Evolutionary conservation across 2,797 vertebrate genomes (phyloP), one percentile per base, ranked within the genome.

Genomic region (Falco biarmicus): DNA sequence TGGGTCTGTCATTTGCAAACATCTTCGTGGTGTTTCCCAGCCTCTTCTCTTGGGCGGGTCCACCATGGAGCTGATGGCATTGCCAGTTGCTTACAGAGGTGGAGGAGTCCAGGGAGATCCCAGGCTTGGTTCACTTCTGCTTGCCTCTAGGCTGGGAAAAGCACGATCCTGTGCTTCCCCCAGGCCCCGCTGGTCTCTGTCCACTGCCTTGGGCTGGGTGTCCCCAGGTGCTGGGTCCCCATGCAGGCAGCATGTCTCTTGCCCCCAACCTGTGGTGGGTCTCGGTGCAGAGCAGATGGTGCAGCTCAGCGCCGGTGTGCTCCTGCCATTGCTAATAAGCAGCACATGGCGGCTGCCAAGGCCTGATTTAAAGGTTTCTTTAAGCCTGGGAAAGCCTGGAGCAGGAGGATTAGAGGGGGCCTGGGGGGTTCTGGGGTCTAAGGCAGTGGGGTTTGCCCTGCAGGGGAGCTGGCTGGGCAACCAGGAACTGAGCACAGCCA

Each of bases 321-420:
- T 92, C 73, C 95, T 81, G 85, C 80, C 87, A 83, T 53, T 83
- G 51, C 91, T 95, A 94, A 96, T 89, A 57, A 96, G 87, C 85
- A 93, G 70, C 93, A 94, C 73, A 32, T 60, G 83, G 64, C 7
- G 13, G 63, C 85, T 94, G 89, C 87, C 83, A 51, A 17, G 57
- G 31, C 79, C 89, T 70, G 29, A 78, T 84, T 89, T 81, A 85
- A 88, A 93, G 84, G 84, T 81, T 91, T 91, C 53, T 47, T 61
- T 95, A 93, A 95, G 91, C 87, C 79, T 76, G 83, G 75, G 75
- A 84, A 94, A 91, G 64, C 31, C 86, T 82, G 78, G 19, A 89
- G 75, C 73, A 29, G 20, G 63, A 80, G 79, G 81, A 85, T 87
- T 94, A 90, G 41, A 60, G 16, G 64, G 29, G 69, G 9, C 53